Base-by-base conservation (phyloP, 2,797 vertebrate species). In the Centropyge bicolor region DNA sequence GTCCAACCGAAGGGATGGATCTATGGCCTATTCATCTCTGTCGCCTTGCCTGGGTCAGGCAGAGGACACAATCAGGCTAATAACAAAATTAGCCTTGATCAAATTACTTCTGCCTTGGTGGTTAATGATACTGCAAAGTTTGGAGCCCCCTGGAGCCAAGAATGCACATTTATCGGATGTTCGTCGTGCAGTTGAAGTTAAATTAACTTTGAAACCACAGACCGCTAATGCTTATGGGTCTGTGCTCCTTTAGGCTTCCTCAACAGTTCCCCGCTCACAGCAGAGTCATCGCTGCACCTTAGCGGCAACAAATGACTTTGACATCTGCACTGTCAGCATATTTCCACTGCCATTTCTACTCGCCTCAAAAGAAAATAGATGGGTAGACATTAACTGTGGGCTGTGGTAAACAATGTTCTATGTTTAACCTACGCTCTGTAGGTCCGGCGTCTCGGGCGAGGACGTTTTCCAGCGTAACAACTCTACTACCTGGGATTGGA, bases 11-110 rank as follows among this genome's bases (percentile, higher is more conserved):
- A 78, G 38, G 48, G 54, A 80, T 59, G 6, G 38, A 68, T 69
- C 72, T n/a, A n/a, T n/a, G n/a, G 57, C 36, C 64, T 64, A 89
- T 92, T 85, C 60, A 88, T 92, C 85, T 83, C 54, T 69, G 82
- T 82, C 69, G 41, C 71, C 61, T 89, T 86, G 57, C 69, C 43
- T 70, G 81, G 87, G 89, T 93, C 87, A 89, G 65, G 54, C 72
- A 89, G 73, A 91, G 91, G 90, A 94, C 87, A 90, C 83, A 89
- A 85, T 93, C 84, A 91, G 84, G 85, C 84, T 88, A 93, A 93
- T 84, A 91, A 92, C 86, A 88, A 90, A 93, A 91, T 91, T 76
- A 87, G 76, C 82, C 83, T 79, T 89, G 86, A 94, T 93, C 83
- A 89, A 90, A 94, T 94, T 85, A 91, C 88, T 90, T 92, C 88